Conservation (phyloP, 1,140 invertebrate species). For the Apis laboriosa region DNA sequence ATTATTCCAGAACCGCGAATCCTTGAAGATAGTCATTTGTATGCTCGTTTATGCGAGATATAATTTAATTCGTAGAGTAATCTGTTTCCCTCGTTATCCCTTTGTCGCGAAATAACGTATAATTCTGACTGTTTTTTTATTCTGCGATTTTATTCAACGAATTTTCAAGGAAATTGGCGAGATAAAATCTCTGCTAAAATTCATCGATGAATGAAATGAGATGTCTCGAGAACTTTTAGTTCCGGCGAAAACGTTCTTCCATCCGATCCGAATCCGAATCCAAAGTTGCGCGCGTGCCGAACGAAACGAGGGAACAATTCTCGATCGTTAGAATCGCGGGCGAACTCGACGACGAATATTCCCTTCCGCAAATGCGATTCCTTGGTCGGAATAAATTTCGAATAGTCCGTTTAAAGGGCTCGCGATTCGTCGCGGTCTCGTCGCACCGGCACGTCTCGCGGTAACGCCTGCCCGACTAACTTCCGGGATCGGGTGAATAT, state of each 20-base stretch:
- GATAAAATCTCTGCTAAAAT: too few species aligned
- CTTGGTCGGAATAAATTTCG: background rate
- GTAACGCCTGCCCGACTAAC: constrained; percentile 58
- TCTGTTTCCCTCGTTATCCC: too few species aligned
- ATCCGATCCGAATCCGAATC: too few species aligned
- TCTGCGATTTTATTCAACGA: too few species aligned
- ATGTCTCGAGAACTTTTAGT: background rate
- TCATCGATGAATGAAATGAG: too few species aligned
- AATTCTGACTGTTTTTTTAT: too few species aligned
- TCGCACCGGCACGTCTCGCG: constrained; percentile 62
- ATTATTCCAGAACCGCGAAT: background rate
- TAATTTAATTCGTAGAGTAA: too few species aligned
- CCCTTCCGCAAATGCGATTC: background rate
- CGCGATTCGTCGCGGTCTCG: constrained; percentile 27
- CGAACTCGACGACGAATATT: background rate
- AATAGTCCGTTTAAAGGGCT: constrained; percentile 5
- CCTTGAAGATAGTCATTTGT: too few species aligned
- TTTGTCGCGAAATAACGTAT: too few species aligned
- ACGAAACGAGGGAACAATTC: background rate
- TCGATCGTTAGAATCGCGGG: background rate
- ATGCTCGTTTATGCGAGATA: too few species aligned
- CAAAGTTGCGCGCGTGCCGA: background rate
- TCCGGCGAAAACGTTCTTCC: background rate
- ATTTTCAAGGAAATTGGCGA: too few species aligned
- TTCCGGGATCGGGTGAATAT: constrained; percentile 67